Base-by-base conservation (phyloP, 2,888 invertebrate genomes). In the Xiphydria camelus region DNA sequence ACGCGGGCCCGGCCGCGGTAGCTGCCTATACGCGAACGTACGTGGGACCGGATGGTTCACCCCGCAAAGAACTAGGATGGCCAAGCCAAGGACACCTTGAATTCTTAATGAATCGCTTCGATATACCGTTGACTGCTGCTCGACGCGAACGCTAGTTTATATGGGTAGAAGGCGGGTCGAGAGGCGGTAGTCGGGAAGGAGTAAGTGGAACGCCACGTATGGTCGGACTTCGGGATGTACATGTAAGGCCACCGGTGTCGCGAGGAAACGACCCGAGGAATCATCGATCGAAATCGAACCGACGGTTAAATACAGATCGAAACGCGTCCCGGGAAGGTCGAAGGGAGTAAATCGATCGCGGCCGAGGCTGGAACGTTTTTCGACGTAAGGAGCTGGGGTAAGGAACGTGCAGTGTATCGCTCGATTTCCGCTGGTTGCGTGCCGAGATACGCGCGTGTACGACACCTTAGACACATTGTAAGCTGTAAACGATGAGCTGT, bases 121-220 rank as follows among this genome's bases (percentile, higher is more conserved):
- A 62, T 65, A n/a, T n/a, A 62, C 65, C 60, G 66, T 66, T 66
- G 61, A 35, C 33, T n/a, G n/a, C n/a, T n/a, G n/a, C n/a, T 10
- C 45, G 53, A 42, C 55, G 47, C 45, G 47, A 48, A 9, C 51
- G 40, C 15, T 32, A 25, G 31, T 23, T 33, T 32, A 10, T 34
- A 33, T 20, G 3, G 9, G 19, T 21, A 19, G 37, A 39, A 19
- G 37, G 12, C 15, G 9, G 20, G 9, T 29, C 32, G 48, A n/a
- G 49, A 41, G 47, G 46, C 49, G 43, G 49, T 49, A 48, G 51
- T 14, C 12, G 7, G 56, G 48, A 49, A 51, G 49, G 26, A 26
- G 40, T 64, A 66, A 64, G 62, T 67, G 62, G 64, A 57, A 67
- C 67, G 59, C 66, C 64, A 59, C 64, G 63, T 67, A 67, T 61